Percentiles rank a stretch among this genome's conserved stretches.
Conservation (phyloP, 2,797 vertebrate species). For the Simalia tracyae region DNA sequence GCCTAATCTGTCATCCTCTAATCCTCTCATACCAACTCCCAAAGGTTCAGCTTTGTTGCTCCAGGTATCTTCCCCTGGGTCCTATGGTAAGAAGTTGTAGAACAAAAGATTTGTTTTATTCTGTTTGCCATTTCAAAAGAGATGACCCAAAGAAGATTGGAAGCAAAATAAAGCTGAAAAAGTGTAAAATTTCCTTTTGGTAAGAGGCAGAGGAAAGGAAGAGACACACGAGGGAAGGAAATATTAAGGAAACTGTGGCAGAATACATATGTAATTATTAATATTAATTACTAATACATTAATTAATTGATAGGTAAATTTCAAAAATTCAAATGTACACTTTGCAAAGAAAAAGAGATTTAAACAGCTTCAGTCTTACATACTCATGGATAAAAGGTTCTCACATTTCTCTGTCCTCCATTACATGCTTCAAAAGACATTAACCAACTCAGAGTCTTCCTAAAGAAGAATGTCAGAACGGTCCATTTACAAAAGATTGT, state of each 20-base stretch:
- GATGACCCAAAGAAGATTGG: neutral
- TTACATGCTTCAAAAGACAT: constrained; percentile 30
- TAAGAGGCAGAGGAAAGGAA: neutral
- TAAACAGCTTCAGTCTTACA: constrained; percentile 7
- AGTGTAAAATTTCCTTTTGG: neutral
- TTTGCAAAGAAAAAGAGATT: constrained; percentile 45
- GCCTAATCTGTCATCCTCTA: neutral
- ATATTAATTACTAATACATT: constrained; percentile 26
- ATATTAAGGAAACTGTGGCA: constrained; percentile 46
- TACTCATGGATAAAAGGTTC: constrained; percentile 33
- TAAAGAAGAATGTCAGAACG: constrained; percentile 13
- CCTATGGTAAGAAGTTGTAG: neutral
- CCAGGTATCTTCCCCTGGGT: neutral
- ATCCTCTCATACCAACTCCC: neutral
- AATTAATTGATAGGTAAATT: neutral
- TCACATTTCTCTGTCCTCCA: constrained; percentile 19
- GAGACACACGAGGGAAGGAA: constrained; percentile 13
- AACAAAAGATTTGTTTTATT: neutral
- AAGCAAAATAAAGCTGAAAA: neutral
- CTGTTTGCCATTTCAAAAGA: neutral
- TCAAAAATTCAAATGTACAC: neutral
- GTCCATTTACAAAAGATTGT: constrained; percentile 19
- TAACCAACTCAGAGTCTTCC: constrained; percentile 6
- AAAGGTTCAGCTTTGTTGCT: neutral
- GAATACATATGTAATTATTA: constrained; percentile 45